Evolutionary conservation across 2,797 vertebrate species (phyloP).

Genomic region (Gymnothorax javanicus): DNA sequence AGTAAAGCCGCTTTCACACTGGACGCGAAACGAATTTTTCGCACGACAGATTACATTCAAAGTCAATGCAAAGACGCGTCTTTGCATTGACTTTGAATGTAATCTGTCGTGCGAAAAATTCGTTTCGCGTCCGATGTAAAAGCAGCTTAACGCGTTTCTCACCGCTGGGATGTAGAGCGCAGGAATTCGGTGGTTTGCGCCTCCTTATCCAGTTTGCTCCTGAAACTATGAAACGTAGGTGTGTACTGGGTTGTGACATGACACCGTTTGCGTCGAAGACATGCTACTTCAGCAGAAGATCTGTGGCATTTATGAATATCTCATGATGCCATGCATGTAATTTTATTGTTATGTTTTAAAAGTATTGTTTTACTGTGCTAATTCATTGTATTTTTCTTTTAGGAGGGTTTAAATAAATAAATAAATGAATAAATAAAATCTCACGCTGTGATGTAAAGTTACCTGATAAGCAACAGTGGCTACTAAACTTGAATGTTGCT

Average conservation of each 20-base stretch:
- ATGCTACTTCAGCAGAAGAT: background rate
- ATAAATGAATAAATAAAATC: too few species aligned
- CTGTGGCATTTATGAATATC: conserved; percentile 1
- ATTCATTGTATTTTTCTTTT: too few species aligned
- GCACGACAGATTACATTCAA: too few species aligned
- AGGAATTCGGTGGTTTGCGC: conserved; percentile 7
- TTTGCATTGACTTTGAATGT: too few species aligned
- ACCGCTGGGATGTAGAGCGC: background rate
- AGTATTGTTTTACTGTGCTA: too few species aligned
- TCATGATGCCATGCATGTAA: background rate
- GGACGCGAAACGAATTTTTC: too few species aligned
- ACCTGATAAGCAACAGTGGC: background rate
- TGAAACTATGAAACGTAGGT: background rate
- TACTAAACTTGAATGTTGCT: background rate
- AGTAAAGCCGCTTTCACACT: background rate
- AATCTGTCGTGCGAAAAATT: too few species aligned
- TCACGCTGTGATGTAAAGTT: too few species aligned
- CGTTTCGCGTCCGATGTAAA: too few species aligned
- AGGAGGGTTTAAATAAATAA: too few species aligned
- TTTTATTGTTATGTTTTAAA: too few species aligned
- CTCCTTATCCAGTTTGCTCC: background rate
- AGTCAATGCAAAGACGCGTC: too few species aligned
- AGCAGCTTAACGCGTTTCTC: background rate
- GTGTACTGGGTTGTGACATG: background rate
- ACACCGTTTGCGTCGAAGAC: background rate